phyloP scores from a whole-genome alignment of 1,140 invertebrate genomes.

The Lanistes nyassanus region DNA sequence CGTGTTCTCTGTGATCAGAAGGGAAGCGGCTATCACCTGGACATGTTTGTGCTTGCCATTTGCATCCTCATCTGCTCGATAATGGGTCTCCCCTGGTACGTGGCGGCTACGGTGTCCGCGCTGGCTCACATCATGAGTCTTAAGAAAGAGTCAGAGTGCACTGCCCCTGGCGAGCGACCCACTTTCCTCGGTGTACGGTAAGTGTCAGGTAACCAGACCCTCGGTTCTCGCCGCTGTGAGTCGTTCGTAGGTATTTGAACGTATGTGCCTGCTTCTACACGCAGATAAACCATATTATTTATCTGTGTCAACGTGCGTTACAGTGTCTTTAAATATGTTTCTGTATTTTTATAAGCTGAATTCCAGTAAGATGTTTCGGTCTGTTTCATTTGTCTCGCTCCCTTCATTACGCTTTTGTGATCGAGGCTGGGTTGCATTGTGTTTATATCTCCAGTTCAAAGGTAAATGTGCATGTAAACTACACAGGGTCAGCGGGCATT shows the following conservation, averaged over 20 bases:
- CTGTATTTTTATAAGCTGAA: not conserved
- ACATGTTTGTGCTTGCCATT: constrained; percentile 90
- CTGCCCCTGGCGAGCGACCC: constrained; percentile 98
- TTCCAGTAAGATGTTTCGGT: not conserved
- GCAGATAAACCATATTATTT: too few species aligned
- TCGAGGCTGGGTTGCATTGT: too few species aligned
- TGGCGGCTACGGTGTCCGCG: constrained; percentile 95
- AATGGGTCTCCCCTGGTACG: constrained; percentile 95
- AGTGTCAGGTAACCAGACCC: too few species aligned
- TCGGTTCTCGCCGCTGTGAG: too few species aligned
- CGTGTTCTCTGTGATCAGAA: constrained; percentile 76
- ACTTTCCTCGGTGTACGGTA: constrained; percentile 90
- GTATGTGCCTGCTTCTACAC: too few species aligned
- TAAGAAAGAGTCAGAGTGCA: constrained; percentile 95
- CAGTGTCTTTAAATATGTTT: too few species aligned
- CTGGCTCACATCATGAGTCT: constrained; percentile 98
- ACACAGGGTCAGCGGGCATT: too few species aligned
- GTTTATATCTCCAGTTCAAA: too few species aligned
- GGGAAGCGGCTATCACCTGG: constrained; percentile 97
- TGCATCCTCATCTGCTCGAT: constrained; percentile 91
- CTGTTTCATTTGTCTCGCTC: not conserved
- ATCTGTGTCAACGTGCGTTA: not conserved
- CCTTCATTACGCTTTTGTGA: too few species aligned
- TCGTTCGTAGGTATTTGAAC: too few species aligned
- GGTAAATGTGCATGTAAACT: too few species aligned